Base-by-base conservation (phyloP, 2,888 invertebrate genomes). In the Drosophila melanosoma region DNA sequence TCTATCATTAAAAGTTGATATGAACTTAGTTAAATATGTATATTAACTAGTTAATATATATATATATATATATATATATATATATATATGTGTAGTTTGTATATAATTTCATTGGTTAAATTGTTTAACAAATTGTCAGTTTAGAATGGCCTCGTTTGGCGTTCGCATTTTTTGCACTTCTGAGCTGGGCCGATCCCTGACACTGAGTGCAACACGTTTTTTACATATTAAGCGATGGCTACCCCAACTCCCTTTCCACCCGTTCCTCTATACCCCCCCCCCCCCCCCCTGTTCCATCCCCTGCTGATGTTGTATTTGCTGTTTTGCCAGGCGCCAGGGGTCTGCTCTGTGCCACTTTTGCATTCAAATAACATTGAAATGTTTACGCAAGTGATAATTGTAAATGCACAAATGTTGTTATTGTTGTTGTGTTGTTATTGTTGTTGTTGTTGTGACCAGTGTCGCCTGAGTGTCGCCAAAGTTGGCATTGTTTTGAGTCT, bases 351-450 rank as follows among this genome's bases (percentile, higher is more conserved):
- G 66, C 68, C 74, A 76, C 65, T 65, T 78, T 61, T 59, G 65
- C 69, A 76, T 76, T 87, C 76, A 76, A 45, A 81, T 82, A 89
- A 79, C 87, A 89, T 79, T 82, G 79, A 72, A 77, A 85, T 90
- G 87, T 87, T 90, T 90, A 79, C 83, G 72, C 87, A 87, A 86
- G 90, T 87, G 87, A 83, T 85, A 87, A 90, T 87, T 88, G 88
- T 74, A 45, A 52, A 77, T 58, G 52, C 61, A 58, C 61, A 79
- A 42, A 56, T 65, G 61, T 51, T 69, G 29, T 60, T 61, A 32
- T 38, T 73, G 76, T 61, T 45, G 6, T 42, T 61, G 58, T 57
- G 66, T 35, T 32, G 7, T 1, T 56, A 51, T 73, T 76, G 81
- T 38, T 38, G 3, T 75, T 67, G 67, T 35, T 60, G 66, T 59